These are phyloP conservation scores for Scortum barcoo DNA, from an alignment of 2,113 vertebrate species.

Conservation along the genomic window DNA sequence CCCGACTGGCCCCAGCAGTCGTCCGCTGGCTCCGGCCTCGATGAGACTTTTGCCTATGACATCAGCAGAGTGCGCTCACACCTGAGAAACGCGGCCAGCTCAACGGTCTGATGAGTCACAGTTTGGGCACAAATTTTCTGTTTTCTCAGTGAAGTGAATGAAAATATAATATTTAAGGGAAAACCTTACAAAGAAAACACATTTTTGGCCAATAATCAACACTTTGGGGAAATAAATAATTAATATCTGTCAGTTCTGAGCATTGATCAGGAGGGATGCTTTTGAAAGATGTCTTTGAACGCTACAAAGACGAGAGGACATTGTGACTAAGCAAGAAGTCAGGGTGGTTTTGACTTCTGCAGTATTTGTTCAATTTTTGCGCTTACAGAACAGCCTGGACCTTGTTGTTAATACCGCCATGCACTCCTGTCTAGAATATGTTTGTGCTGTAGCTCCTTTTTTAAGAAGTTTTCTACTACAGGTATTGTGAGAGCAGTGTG, in stretches of 20 bases:
- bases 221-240: background rate
- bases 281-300: slow-evolving; percentile 30
- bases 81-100: slow-evolving; percentile 3
- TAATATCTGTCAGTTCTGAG: background rate
- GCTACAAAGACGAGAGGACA: slow-evolving; percentile 3
- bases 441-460: background rate
- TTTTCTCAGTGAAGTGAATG: background rate
- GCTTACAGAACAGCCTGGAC: background rate
- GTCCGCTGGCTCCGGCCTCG: slow-evolving; percentile 73
- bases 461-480: background rate
- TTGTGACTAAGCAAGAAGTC: slow-evolving; percentile 23
- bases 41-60: slow-evolving; percentile 83
- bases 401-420: background rate
- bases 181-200: background rate
- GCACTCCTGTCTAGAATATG: background rate
- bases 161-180: slow-evolving; percentile 5
- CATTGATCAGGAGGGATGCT: background rate
- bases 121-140: background rate
- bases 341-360: slow-evolving; percentile 17
- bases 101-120: background rate
- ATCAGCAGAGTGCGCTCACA: slow-evolving; percentile 63
- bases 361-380: slow-evolving; percentile 16
- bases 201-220: background rate
- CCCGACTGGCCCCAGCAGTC: slow-evolving; percentile 72
- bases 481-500: background rate